These are phyloP conservation scores for Petaurus breviceps DNA, from an alignment of 2,113 vertebrate genomes.

Conservation along the genomic window DNA sequence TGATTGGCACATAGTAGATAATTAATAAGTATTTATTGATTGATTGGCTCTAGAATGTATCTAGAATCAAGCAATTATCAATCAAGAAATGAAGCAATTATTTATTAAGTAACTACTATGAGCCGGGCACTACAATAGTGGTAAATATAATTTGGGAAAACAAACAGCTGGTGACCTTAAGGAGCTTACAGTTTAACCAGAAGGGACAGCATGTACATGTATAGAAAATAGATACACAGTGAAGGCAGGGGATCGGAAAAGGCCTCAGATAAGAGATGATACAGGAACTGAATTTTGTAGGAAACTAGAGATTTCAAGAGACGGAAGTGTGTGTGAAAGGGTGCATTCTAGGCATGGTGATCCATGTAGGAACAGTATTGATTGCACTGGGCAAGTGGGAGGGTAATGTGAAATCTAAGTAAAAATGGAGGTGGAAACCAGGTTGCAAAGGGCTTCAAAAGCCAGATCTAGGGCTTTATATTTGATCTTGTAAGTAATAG, in stretches of 20 bases:
- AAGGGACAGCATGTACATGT: no score
- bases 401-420: background rate
- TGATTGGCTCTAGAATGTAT: background rate
- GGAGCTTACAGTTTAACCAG: background rate
- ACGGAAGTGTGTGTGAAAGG: background rate
- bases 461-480: background rate
- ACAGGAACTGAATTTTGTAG: background rate
- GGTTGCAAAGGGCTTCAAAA: background rate
- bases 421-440: background rate
- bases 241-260: background rate
- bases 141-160: background rate
- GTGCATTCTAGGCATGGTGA: no score
- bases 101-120: background rate
- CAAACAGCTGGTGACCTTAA: background rate
- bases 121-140: background rate
- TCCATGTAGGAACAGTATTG: background rate
- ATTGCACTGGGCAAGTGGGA: background rate
- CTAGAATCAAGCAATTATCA: background rate
- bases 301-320: background rate
- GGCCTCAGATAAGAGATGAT: background rate
- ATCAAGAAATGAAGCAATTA: background rate
- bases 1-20: background rate
- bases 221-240: background rate
- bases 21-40: background rate
- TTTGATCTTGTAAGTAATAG: background rate